These are phyloP conservation scores for Papilio polytes DNA, from an alignment of 1,140 invertebrate species.

Conservation along the genomic window DNA sequence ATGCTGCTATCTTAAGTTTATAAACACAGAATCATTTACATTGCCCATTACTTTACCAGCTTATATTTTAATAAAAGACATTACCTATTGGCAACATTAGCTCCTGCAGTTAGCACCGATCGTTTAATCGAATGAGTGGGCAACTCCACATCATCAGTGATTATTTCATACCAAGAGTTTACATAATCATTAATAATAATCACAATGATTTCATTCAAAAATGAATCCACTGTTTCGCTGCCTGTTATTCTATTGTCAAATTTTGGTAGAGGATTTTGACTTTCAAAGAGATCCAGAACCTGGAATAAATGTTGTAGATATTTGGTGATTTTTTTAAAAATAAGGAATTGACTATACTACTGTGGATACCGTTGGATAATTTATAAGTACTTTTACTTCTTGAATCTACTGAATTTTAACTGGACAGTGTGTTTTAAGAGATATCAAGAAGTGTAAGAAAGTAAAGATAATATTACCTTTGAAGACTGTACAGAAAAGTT, in stretches of 20 bases:
- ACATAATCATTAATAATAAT: conserved; percentile 92
- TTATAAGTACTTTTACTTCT: too few species aligned
- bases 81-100: conserved; percentile 85
- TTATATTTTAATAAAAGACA: too few species aligned
- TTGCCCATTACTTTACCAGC: too few species aligned
- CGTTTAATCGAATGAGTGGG: conserved; percentile 83
- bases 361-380: too few species aligned
- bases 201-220: conserved; percentile 86
- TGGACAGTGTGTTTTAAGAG: too few species aligned
- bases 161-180: conserved; percentile 89
- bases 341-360: too few species aligned
- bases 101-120: conserved; percentile 84
- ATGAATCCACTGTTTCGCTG: conserved; percentile 78
- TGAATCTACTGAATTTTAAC: too few species aligned
- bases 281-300: conserved; percentile 69
- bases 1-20: too few species aligned
- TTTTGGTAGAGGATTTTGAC: conserved; percentile 59
- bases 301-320: conserved; percentile 45
- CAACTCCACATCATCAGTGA: conserved; percentile 85
- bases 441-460: too few species aligned
- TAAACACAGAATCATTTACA: too few species aligned
- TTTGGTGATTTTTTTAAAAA: too few species aligned
- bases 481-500: conserved; percentile 71
- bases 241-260: conserved; percentile 78
- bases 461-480: too few species aligned